Evolutionary conservation across 2,113 vertebrate genomes (phyloP).

Genomic region (Axis porcinus): DNA sequence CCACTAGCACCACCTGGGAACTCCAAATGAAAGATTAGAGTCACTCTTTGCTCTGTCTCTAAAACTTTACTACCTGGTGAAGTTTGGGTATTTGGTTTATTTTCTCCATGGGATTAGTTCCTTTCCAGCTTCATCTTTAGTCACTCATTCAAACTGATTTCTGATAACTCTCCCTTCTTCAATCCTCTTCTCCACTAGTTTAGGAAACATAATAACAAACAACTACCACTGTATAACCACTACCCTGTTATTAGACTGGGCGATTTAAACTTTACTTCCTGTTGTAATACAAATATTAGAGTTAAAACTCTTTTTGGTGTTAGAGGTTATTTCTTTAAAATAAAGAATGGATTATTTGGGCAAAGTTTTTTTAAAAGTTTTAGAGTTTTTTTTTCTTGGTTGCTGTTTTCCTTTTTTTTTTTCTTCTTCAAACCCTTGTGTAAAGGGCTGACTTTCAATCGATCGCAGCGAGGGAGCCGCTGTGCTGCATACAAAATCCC

Average conservation of each 20-base stretch:
- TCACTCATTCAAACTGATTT: background rate
- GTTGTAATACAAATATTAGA: background rate
- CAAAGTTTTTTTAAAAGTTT: background rate
- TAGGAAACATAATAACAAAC: background rate
- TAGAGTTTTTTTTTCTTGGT: background rate
- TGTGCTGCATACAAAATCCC: background rate
- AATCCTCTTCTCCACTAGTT: background rate
- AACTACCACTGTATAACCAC: background rate
- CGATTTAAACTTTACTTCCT: background rate
- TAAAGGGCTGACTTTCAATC: background rate
- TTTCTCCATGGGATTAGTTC: background rate
- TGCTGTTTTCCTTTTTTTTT: background rate
- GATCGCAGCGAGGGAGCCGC: fast-evolving
- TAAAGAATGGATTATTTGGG: background rate
- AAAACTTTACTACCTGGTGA: background rate
- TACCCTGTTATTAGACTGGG: background rate
- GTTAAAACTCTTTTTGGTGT: background rate
- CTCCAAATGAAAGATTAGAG: background rate
- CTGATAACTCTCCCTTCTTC: background rate
- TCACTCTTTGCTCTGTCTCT: background rate
- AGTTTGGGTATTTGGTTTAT: background rate
- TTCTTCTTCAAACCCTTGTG: background rate
- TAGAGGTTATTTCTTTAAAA: background rate
- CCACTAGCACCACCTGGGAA: background rate
- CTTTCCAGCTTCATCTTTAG: background rate